These are phyloP conservation scores for Bicyclus anynana DNA, from an alignment of 1,140 invertebrate species.

Conservation along the genomic window DNA sequence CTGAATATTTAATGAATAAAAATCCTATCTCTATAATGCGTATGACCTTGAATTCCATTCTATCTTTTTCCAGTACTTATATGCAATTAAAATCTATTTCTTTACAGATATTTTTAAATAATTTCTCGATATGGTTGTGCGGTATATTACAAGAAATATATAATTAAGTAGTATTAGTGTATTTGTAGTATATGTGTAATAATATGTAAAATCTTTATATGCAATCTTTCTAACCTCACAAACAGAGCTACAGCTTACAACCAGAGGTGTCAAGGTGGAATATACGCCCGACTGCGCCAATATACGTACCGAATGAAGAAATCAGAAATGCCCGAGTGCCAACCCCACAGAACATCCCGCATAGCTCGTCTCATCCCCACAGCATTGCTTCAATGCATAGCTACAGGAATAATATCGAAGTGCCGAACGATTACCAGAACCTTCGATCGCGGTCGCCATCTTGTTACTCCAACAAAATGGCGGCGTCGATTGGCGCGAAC, in stretches of 20 bases:
- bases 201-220: conserved; percentile 36
- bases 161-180: conserved; percentile 1
- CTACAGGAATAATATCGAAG: conserved; percentile 73
- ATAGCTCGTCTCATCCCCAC: conserved; percentile 64
- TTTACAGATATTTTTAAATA: conserved; percentile 3
- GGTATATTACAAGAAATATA: not conserved
- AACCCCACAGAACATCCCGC: conserved; percentile 64
- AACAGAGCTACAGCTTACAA: conserved; percentile 74
- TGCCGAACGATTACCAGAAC: conserved; percentile 70
- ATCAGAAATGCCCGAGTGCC: conserved; percentile 41
- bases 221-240: conserved; percentile 34
- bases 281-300: conserved; percentile 60
- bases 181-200: conserved; percentile 28
- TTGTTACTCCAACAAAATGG: conserved; percentile 75
- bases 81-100: not conserved
- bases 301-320: conserved; percentile 70
- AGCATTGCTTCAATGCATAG: conserved; percentile 74
- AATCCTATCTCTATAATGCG: conserved; percentile 71
- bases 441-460: conserved; percentile 72
- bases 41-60: conserved; percentile 37
- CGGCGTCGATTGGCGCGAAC: conserved; percentile 66
- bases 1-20: conserved; percentile 26
- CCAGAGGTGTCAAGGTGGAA: conserved; percentile 60
- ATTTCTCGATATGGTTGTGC: conserved; percentile 11
- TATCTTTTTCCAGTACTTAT: conserved; percentile 4